Evolutionary conservation across 1,140 invertebrate species (phyloP), one percentile per base, ranked within the genome.

Genomic region (Pseudachorutes palmiensis): DNA sequence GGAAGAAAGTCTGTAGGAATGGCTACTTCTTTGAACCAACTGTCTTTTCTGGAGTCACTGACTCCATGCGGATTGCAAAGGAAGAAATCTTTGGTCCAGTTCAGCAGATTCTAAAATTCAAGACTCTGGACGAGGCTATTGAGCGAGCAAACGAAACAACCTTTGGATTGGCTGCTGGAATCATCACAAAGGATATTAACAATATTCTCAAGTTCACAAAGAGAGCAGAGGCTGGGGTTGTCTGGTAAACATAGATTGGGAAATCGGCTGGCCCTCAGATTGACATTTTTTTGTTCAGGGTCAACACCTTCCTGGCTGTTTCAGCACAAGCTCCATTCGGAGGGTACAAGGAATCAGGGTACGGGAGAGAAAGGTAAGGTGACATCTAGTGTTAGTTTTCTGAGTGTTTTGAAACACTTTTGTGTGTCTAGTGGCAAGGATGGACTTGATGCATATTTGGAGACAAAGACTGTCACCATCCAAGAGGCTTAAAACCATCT

Each of bases 261-360:
- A 45, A 12, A 45, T 45, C 9, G 19, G 9, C 36, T 45, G 9
- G 9, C 9, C 9, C 9, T 12, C 9, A 45, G 9, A 12, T 9
- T 45, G 9, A 19, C 36, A 45, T 12, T 12, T 19, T 12, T 12
- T 12, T 45, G 0, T 94, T 97, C 2, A 98, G 96, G 76, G 81
- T 97, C 2, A 97, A 96, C 77, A 93, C 91, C 0, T 97, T 98
- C 79, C 97, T 97, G 78, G 97, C 97, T 80, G 97, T 94, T 0
- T 94, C 97, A 77, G 94, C 97, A 0, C 94, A 93, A 0, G 92
- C 94, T 63, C 94, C 95, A 0, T 97, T 97, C 76, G 95, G 95
- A n/a, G 95, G 95, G 1, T 96, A 94, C 79, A 98, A 98, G 78
- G 91, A 94, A 79, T 94, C 91, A 60, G 95, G 94, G 36, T 97